Percentiles rank a stretch among this genome's conserved stretches.
These are phyloP conservation scores for Congeria kusceri DNA, from an alignment of 2,888 invertebrate genomes.

Conservation along the genomic window DNA sequence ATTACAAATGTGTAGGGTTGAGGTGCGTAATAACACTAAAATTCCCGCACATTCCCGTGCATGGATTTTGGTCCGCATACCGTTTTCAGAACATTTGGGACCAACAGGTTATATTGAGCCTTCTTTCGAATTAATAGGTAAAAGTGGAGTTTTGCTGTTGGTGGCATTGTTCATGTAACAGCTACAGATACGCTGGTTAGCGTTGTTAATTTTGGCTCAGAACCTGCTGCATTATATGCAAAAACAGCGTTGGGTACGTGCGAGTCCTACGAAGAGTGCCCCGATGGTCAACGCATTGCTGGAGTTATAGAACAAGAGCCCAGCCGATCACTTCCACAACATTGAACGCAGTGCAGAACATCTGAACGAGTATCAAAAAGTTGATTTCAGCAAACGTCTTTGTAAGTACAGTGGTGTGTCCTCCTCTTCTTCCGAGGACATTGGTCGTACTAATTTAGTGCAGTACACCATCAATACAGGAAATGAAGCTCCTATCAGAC, in stretches of 20 bases:
- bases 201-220: conserved; percentile 7
- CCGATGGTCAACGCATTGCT: neutral
- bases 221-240: neutral
- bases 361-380: neutral
- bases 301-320: neutral
- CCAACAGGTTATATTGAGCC: conserved; percentile 13
- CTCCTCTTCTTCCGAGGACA: conserved; percentile 40
- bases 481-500: conserved; percentile 24
- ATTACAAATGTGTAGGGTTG: conserved; percentile 16
- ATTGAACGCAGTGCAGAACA: neutral
- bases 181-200: neutral
- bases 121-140: conserved; percentile 13
- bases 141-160: conserved; percentile 1
- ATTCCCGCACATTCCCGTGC: conserved; percentile 12
- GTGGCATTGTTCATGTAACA: conserved; percentile 6
- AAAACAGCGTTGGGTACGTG: conserved; percentile 13
- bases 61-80: conserved; percentile 21
- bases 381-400: neutral
- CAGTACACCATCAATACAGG: conserved; percentile 51
- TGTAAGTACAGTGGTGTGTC: conserved; percentile 20
- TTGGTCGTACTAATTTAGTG: conserved; percentile 34
- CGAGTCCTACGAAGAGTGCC: conserved; percentile 7
- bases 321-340: neutral
- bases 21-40: conserved; percentile 7
- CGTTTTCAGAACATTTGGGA: conserved; percentile 7